A percentile compares a stretch with the other conserved stretches of the same genome.
Conservation (phyloP, 2,888 invertebrate species). For the Dexiosoma caninum region DNA sequence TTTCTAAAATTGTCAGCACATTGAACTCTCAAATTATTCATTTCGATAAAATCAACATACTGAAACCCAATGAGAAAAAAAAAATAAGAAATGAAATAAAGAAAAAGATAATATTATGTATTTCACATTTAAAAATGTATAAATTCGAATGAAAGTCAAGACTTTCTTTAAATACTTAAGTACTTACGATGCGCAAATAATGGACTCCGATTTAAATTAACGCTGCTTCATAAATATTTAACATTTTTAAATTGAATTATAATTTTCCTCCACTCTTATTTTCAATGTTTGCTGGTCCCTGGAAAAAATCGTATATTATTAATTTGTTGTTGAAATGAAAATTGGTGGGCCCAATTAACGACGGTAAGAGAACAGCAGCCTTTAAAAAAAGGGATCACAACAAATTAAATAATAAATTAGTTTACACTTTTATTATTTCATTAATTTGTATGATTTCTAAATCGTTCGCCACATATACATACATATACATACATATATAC, state of each 20-base stretch:
- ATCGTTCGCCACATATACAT: background rate
- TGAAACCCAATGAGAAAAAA: background rate
- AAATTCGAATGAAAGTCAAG: background rate
- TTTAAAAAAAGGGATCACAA: background rate
- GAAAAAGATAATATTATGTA: background rate
- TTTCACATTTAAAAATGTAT: background rate
- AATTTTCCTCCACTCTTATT: background rate
- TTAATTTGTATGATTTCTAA: background rate
- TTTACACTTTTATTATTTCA: background rate
- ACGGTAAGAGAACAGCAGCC: background rate
- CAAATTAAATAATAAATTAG: background rate
- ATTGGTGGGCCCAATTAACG: background rate
- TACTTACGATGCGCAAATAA: background rate
- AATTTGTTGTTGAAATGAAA: background rate
- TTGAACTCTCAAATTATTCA: conserved; percentile 34
- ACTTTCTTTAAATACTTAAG: conserved; percentile 4
- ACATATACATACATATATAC: too few relatives aligned
- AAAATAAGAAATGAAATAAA: background rate
- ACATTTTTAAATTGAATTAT: background rate
- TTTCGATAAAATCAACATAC: background rate
- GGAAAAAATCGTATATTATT: background rate
- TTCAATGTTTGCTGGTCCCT: too few relatives aligned
- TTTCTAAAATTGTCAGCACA: conserved; percentile 26
- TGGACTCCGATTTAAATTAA: background rate
- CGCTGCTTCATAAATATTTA: conserved; percentile 4